These are phyloP conservation scores for Orchesellides sinensis DNA, from an alignment of 2,888 invertebrate genomes.

Conservation along the genomic window DNA sequence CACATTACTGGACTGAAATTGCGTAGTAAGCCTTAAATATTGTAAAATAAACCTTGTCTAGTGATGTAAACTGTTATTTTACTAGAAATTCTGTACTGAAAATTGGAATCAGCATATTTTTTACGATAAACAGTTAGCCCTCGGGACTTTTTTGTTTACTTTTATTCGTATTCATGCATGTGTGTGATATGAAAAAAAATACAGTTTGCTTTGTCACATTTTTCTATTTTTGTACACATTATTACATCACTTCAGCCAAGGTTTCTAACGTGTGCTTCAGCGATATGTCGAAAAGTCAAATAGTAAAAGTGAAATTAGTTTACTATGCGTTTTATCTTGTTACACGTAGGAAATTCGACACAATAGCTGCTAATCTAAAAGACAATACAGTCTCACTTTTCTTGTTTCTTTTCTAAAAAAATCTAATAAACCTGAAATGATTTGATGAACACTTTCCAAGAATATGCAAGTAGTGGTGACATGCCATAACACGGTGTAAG, in stretches of 20 bases:
- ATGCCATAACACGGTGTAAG: background rate
- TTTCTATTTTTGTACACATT: no score
- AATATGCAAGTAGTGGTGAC: background rate
- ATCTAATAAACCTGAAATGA: slow-evolving; percentile 5
- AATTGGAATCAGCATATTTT: slow-evolving; percentile 26
- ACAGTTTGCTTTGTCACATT: no score
- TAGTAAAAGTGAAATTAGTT: background rate
- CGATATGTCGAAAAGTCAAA: no score
- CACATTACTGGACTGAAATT: no score
- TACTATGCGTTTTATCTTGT: background rate
- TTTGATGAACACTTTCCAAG: background rate
- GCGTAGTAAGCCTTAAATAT: no score
- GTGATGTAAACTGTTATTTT: no score
- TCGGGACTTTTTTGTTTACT: background rate
- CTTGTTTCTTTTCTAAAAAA: background rate
- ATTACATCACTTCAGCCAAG: no score
- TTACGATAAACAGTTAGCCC: slow-evolving; percentile 3
- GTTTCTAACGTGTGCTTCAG: no score
- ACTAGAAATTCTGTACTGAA: no score
- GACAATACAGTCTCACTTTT: background rate
- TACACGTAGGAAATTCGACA: background rate
- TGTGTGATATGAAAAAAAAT: no score
- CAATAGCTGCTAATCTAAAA: background rate
- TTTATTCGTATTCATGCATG: no score
- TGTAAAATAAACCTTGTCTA: no score